Evolutionary conservation across 2,113 vertebrate species (phyloP), one percentile per base, ranked within the genome.

Genomic region (Hylia prasina): DNA sequence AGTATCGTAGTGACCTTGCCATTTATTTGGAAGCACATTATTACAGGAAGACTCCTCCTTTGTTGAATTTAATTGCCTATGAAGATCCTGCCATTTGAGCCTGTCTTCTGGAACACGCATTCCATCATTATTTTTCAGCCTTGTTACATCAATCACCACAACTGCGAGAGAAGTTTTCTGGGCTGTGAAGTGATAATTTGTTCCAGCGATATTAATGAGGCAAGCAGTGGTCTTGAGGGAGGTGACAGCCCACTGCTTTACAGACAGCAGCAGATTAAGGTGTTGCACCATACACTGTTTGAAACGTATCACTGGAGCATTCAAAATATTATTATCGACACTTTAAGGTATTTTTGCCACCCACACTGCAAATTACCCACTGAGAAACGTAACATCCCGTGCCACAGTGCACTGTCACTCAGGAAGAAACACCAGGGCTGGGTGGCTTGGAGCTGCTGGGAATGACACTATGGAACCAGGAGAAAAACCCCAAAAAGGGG

Each of bases 101-200:
- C 97, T 97, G 90, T 97, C 97, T 98, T 97, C 97, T 97, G 97
- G 97, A 98, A 98, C 97, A 91, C 95, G 95, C 96, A 95, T 97
- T 98, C 98, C 95, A 98, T 98, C 98, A 97, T 98, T 98, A 98
- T 97, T 97, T 98, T 98, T 98, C 97, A 98, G 97, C 97, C 98
- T 98, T 98, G 98, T 98, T 98, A 98, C 98, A 98, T 98, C 98
- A 98, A 98, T 98, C 98, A 98, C 97, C 47, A 50, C 97, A 97
- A 97, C 96, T 93, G 97, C 97, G 98, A 97, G 88, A 97, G 95
- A 98, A 98, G 97, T 96, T 97, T 98, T 97, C 97, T 97, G 97
- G 97, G 95, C 97, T 98, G 97, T 98, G 98, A 98, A 98, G 98
- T 98, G 98, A 98, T 98, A 97, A 98, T 98, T 98, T 98, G 97